phyloP scores from a whole-genome alignment of 2,113 vertebrate species.

The Perca fluviatilis region DNA sequence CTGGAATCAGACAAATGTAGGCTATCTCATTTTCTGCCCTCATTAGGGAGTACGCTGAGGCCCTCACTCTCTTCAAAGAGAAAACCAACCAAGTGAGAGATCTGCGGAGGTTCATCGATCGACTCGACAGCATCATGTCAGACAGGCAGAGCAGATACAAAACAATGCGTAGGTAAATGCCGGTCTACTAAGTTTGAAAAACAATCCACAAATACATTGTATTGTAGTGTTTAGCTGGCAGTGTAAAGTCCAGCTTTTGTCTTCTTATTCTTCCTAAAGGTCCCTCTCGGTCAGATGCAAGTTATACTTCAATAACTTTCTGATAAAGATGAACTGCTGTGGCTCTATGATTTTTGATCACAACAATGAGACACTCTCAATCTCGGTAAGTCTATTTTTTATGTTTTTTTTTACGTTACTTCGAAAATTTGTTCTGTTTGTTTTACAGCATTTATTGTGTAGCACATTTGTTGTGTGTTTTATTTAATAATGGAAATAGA shows the following conservation, averaged over 20 bases:
- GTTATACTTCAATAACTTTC: constrained; percentile 68
- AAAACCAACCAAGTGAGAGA: constrained; percentile 89
- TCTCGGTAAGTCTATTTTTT: constrained; percentile 43
- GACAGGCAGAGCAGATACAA: constrained; percentile 88
- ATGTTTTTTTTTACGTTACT: background rate
- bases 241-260: background rate
- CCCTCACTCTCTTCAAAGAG: constrained; percentile 88
- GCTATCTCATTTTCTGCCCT: constrained; percentile 28
- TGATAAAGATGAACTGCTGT: constrained; percentile 68
- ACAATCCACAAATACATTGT: background rate
- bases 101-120: constrained; percentile 84
- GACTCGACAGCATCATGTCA: constrained; percentile 89
- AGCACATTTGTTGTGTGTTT: background rate
- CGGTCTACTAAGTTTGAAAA: background rate
- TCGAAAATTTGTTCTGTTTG: background rate
- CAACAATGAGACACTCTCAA: constrained; percentile 67
- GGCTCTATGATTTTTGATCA: constrained; percentile 70
- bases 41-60: constrained; percentile 88
- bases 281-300: constrained; percentile 68
- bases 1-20: constrained; percentile 31
- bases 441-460: background rate
- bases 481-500: background rate
- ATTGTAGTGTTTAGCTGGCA: background rate
- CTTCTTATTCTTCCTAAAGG: constrained; percentile 19
- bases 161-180: constrained; percentile 86